phyloP scores from a whole-genome alignment of 2,888 invertebrate species.

The Lepidocyrtoides sp. region DNA sequence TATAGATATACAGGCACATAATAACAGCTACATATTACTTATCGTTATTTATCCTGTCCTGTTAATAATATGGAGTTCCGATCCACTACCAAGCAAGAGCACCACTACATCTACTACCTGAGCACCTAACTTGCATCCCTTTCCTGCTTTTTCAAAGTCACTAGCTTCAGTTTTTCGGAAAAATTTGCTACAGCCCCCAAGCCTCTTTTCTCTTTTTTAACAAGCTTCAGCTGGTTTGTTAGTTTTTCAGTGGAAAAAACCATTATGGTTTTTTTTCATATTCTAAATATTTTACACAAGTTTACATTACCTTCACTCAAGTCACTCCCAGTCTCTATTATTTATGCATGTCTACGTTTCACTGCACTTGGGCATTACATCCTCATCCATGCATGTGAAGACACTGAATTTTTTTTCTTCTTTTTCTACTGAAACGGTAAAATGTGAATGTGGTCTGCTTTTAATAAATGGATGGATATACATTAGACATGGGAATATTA shows the following conservation, averaged over 20 bases:
- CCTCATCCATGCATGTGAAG: not conserved
- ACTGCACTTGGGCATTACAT: not conserved
- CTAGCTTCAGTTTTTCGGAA: not conserved
- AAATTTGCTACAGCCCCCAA: not conserved
- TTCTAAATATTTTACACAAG: constrained; percentile 32
- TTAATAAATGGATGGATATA: constrained; percentile 2
- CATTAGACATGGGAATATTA: constrained; percentile 31
- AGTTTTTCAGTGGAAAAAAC: not conserved
- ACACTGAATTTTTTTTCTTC: not conserved
- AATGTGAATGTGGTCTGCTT: constrained; percentile 13
- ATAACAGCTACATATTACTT: too few species aligned
- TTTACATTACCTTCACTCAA: not conserved
- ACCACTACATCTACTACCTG: not conserved
- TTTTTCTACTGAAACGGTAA: not conserved
- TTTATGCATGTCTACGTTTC: constrained; percentile 27
- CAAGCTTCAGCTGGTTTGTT: constrained; percentile 2
- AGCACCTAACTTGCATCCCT: constrained; percentile 14
- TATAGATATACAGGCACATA: not conserved
- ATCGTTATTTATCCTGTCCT: too few species aligned
- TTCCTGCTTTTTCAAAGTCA: not conserved
- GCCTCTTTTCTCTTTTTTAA: not conserved
- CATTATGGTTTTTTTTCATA: constrained; percentile 40
- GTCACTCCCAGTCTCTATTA: not conserved
- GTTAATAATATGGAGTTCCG: not conserved
- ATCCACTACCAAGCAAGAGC: not conserved